These are phyloP conservation scores for Tenthredo amoena DNA, from an alignment of 2,888 invertebrate species.

Conservation along the genomic window DNA sequence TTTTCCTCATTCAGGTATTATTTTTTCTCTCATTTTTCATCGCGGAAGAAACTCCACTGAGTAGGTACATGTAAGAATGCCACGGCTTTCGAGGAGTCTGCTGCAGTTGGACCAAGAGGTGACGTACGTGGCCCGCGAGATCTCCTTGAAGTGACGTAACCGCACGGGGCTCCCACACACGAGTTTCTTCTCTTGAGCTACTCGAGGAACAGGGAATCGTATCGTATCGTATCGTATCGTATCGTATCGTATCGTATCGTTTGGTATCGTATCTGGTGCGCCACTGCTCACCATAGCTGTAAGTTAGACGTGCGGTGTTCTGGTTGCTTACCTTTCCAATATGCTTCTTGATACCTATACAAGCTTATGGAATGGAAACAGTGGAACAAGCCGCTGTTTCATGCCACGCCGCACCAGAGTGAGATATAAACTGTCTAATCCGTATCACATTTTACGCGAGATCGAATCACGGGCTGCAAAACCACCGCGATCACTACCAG, in stretches of 20 bases:
- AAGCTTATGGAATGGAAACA: neutral
- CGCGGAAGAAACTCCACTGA: conserved; percentile 6
- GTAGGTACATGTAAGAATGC: conserved; percentile 40
- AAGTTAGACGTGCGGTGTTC: conserved; percentile 29
- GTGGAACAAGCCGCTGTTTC: conserved; percentile 19
- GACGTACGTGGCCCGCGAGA: conserved; percentile 33
- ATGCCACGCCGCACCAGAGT: neutral
- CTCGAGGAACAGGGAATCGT: neutral
- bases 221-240: neutral
- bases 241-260: neutral
- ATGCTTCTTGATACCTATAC: neutral
- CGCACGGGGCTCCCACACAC: conserved; percentile 23
- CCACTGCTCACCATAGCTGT: conserved; percentile 34
- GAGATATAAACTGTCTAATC: conserved; percentile 50
- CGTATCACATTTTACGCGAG: conserved; percentile 47
- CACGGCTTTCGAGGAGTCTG: conserved; percentile 23
- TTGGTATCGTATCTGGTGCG: conserved; percentile 29
- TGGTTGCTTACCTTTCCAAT: conserved; percentile 36
- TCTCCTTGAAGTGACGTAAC: conserved; percentile 32
- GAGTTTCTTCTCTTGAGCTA: conserved; percentile 6
- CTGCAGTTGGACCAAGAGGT: conserved; percentile 33
- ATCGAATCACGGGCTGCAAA: conserved; percentile 40
- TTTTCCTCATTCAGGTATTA: neutral
- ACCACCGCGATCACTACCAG: conserved; percentile 23
- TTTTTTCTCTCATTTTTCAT: neutral